Evolutionary conservation across 1,140 invertebrate genomes (phyloP).

Genomic region (Cherax quadricarinatus): DNA sequence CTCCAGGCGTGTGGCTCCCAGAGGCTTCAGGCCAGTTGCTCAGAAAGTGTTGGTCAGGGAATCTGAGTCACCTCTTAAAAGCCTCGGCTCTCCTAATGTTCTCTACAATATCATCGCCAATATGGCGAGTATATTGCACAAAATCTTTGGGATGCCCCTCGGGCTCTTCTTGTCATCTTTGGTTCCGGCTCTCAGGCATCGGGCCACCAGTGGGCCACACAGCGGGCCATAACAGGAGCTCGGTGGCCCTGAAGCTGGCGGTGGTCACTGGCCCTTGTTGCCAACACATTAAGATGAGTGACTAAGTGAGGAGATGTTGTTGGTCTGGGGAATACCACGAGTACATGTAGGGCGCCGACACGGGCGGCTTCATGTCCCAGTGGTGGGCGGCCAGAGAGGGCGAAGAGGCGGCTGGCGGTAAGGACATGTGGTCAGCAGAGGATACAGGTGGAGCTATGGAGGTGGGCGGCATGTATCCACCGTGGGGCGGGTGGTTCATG

Average conservation of each 20-base stretch:
- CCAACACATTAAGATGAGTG: neutral
- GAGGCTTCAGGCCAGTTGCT: neutral
- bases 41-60: neutral
- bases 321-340: slow-evolving; percentile 86
- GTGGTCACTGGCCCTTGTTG: neutral
- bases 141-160: slow-evolving; percentile 56
- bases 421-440: slow-evolving; percentile 76
- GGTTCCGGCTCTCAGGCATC: slow-evolving; percentile 39
- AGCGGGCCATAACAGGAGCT: slow-evolving; percentile 20
- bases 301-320: slow-evolving; percentile 84
- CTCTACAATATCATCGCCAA: slow-evolving; percentile 41
- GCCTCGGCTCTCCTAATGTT: neutral
- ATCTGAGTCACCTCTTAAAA: neutral
- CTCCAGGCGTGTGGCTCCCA: neutral
- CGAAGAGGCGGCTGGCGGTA: slow-evolving; percentile 79
- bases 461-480: slow-evolving; percentile 82
- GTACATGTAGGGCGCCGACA: slow-evolving; percentile 82
- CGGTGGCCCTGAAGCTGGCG: neutral
- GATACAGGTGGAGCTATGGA: slow-evolving; percentile 82
- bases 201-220: slow-evolving; percentile 24
- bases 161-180: slow-evolving; percentile 18
- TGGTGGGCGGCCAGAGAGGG: slow-evolving; percentile 78
- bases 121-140: slow-evolving; percentile 62
- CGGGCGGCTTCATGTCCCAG: slow-evolving; percentile 84
- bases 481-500: slow-evolving; percentile 82